Percentiles rank a stretch among this genome's conserved stretches.
phyloP scores from a whole-genome alignment of 1,140 invertebrate genomes.

The Amyelois transitella region DNA sequence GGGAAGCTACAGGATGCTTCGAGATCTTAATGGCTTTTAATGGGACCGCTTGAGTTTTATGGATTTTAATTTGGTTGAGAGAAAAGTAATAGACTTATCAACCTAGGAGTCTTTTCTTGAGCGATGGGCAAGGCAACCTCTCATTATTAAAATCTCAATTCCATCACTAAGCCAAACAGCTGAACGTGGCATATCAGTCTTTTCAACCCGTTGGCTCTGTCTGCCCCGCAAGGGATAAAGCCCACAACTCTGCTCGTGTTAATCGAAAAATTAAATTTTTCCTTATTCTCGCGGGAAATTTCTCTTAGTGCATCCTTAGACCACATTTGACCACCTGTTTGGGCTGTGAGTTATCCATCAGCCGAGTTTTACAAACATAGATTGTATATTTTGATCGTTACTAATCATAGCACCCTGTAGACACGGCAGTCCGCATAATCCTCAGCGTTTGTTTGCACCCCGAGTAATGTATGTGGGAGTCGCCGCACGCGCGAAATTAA shows the following conservation, averaged over 20 bases:
- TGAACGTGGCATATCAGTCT: too few relatives aligned
- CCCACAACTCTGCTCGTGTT: too few relatives aligned
- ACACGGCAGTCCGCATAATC: conserved; percentile 38
- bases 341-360: too few relatives aligned
- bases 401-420: conserved; percentile 38
- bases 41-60: neutral
- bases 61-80: too few relatives aligned
- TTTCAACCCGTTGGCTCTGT: too few relatives aligned
- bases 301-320: neutral
- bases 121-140: neutral
- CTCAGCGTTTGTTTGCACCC: conserved; percentile 36
- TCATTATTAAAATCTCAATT: too few relatives aligned
- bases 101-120: too few relatives aligned
- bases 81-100: too few relatives aligned
- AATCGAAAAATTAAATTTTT: too few relatives aligned
- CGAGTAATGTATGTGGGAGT: conserved; percentile 65
- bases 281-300: too few relatives aligned
- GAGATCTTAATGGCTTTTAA: conserved; percentile 8
- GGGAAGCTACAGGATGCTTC: conserved; percentile 40
- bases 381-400: too few relatives aligned
- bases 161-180: too few relatives aligned
- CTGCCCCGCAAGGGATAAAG: neutral
- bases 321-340: neutral
- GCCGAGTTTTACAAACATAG: conserved; percentile 1
- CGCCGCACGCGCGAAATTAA: conserved; percentile 48